Percentiles rank a stretch among this genome's conserved stretches.
Conservation (phyloP, 2,797 vertebrate genomes). For the Podarcis siculus region DNA sequence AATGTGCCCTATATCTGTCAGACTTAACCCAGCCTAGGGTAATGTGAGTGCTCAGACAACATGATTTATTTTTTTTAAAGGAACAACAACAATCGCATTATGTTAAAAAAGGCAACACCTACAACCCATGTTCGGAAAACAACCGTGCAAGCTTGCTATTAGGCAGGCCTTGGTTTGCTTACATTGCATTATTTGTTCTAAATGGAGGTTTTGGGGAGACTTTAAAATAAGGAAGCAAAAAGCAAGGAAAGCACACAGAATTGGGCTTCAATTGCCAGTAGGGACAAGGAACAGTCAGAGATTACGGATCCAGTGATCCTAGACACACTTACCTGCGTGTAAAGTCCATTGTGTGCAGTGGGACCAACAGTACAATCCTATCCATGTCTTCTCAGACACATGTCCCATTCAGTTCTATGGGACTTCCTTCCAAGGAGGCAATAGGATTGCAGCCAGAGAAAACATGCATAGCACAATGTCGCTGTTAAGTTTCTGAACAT, state of each 20-base stretch:
- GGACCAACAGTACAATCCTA: background rate
- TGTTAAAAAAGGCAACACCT: background rate
- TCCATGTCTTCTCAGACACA: background rate
- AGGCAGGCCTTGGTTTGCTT: background rate
- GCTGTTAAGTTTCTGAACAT: background rate
- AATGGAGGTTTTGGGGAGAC: background rate
- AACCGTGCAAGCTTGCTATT: background rate
- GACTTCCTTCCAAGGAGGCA: background rate
- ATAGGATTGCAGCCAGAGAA: background rate
- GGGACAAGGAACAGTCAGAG: background rate
- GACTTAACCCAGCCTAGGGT: background rate
- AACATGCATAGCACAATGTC: background rate
- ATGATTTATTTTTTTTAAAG: background rate
- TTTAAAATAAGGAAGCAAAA: background rate
- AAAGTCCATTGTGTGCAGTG: background rate
- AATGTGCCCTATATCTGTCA: background rate
- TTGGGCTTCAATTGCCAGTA: background rate
- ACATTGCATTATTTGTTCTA: background rate
- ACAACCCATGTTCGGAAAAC: background rate
- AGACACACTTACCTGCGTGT: background rate
- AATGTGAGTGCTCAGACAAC: background rate
- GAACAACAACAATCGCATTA: background rate
- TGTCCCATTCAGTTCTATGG: background rate
- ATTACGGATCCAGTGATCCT: background rate
- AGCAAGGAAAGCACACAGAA: background rate